Evolutionary conservation across 1,140 invertebrate species (phyloP).

Genomic region (Grapholita molesta): DNA sequence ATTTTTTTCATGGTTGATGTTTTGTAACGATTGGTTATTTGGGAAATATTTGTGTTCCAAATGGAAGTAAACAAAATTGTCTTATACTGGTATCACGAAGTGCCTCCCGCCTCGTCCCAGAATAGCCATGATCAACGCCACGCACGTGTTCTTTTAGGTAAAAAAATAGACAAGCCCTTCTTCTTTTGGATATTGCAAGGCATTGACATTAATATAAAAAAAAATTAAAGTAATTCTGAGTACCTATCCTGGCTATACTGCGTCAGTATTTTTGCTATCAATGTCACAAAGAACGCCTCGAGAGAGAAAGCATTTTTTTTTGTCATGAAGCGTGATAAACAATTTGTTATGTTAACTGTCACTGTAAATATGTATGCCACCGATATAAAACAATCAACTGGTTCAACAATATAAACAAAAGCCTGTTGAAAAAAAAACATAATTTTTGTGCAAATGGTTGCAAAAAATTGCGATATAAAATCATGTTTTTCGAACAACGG

Average conservation of each 20-base stretch:
- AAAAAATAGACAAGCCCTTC: background rate
- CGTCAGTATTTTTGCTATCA: no score
- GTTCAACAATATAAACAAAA: no score
- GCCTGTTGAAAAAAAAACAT: background rate
- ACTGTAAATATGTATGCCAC: no score
- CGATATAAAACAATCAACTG: no score
- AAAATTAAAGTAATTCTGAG: no score
- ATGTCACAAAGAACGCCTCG: no score
- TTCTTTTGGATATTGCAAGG: background rate
- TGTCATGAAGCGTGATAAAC: no score
- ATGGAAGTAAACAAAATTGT: background rate
- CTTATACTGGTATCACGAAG: background rate
- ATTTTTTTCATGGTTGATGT: background rate
- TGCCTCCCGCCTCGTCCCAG: background rate
- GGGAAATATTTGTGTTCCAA: background rate
- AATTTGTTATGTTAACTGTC: no score
- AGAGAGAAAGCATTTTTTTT: no score
- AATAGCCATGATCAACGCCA: conserved; percentile 3
- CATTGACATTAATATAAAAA: no score
- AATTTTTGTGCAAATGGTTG: conserved; percentile 20
- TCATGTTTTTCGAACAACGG: conserved; percentile 38
- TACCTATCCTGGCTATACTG: no score
- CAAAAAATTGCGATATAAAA: conserved; percentile 38
- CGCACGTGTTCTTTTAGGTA: background rate
- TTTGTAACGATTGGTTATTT: background rate